phyloP scores from a whole-genome alignment of 2,888 invertebrate species.

The Tolmerus cingulatus region DNA sequence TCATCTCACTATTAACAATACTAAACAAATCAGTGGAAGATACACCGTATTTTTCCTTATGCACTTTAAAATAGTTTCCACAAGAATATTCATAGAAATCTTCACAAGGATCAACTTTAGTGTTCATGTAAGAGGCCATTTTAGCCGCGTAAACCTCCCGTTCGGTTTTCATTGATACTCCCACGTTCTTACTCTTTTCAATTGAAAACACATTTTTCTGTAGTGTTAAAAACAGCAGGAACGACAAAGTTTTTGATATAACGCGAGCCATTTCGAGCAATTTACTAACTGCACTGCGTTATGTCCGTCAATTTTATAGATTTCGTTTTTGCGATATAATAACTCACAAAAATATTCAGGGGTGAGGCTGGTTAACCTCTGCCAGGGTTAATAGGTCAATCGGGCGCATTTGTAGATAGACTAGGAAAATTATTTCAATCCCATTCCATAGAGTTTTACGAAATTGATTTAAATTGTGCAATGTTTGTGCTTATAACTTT shows the following conservation, averaged over 20 bases:
- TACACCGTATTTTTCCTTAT: neutral
- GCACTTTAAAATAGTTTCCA: slow-evolving; percentile 16
- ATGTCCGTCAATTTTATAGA: neutral
- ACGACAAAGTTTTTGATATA: neutral
- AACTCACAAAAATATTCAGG: neutral
- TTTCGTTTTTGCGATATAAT: neutral
- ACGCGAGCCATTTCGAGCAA: neutral
- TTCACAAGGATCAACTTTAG: neutral
- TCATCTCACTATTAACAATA: neutral
- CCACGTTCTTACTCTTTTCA: neutral
- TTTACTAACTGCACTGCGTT: neutral
- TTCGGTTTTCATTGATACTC: neutral
- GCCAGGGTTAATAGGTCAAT: neutral
- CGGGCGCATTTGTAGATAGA: neutral
- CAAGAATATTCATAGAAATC: slow-evolving; percentile 8
- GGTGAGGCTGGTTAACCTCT: neutral
- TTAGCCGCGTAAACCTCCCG: neutral
- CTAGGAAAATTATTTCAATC: neutral
- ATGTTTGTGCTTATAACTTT: too few relatives aligned
- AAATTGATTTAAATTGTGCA: neutral
- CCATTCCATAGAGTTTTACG: too few relatives aligned
- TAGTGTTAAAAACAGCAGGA: neutral
- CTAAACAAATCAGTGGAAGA: neutral
- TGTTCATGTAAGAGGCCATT: slow-evolving; percentile 9
- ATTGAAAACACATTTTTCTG: neutral